Conservation (phyloP, 2,113 vertebrate genomes). For the Lophura nycthemera region DNA sequence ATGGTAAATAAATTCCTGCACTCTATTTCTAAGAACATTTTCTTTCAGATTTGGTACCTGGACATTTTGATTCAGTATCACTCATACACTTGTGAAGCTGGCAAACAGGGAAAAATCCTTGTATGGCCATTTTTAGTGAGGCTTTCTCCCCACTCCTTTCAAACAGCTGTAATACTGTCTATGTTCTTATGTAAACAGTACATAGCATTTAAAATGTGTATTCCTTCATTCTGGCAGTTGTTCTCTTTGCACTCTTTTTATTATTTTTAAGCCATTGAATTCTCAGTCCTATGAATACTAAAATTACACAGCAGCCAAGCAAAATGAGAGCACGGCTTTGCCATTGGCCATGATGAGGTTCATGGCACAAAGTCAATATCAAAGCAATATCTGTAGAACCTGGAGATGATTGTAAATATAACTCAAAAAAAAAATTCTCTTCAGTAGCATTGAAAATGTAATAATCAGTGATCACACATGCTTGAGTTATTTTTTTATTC, state of each 20-base stretch:
- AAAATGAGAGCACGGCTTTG: background rate
- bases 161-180: background rate
- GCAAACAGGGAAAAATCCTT: background rate
- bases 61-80: background rate
- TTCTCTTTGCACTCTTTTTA: slow-evolving; percentile 29
- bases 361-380: slow-evolving; percentile 56
- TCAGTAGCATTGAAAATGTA: slow-evolving; percentile 44
- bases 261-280: slow-evolving; percentile 44
- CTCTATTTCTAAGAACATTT: background rate
- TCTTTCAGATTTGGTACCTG: background rate
- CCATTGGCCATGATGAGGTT: slow-evolving; percentile 9
- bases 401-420: slow-evolving; percentile 56
- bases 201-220: background rate
- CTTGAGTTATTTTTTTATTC: background rate
- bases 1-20: background rate
- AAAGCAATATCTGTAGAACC: slow-evolving; percentile 60
- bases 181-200: background rate
- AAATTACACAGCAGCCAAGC: background rate
- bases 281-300: background rate
- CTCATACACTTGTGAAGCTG: background rate
- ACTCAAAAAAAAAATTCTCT: slow-evolving; percentile 20
- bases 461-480: slow-evolving; percentile 48
- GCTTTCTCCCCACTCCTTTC: background rate
- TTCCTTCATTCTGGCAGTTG: slow-evolving; percentile 5
- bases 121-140: background rate